Evolutionary conservation across 1,140 invertebrate genomes (phyloP), one percentile per base, ranked within the genome.

Genomic region (Hylyphantes graminicola): DNA sequence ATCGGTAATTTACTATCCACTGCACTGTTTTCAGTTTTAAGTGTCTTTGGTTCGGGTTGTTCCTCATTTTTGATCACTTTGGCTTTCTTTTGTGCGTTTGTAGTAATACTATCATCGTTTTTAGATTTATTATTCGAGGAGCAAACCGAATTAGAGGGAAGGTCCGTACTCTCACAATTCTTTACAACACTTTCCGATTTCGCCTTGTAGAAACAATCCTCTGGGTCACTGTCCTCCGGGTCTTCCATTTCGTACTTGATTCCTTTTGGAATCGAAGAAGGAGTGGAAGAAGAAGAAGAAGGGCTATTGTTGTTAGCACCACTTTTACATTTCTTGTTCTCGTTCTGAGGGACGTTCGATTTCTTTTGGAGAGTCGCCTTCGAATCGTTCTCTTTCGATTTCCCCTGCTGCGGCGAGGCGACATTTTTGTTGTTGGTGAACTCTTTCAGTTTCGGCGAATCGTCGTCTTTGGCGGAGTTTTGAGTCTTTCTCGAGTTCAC

Each of bases 161-260:
- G 59, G 10, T 11, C 7, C 64, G 50, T 76, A 11, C 19, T 53
- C 21, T 76, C 74, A 17, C 74, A 7, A 11, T 50, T 63, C 64
- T 54, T 65, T 7, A 64, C 3, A 15, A 53, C 12, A 19, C 17
- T 19, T 4, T 73, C 57, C 19, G 57, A 17, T 17, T 63, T 81
- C 2, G 55, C 12, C 15, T 65, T 53, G 11, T 8, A 7, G 19
- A 5, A 35, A 35, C n/a, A 15, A 0, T 81, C 68, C 11, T 63
- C 50, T 12, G 80, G 65, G 50, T 83, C 80, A 55, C 51, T 83
- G 4, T 80, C 54, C 2, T 78, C 80, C 7, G 17, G 19, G 13
- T 83, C 80, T 11, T 83, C 80, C 35, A 83, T 67, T 48, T 83
- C 80, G 19, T 83, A 83, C 19, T 83, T 83, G 7, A 83, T 57